Evolutionary conservation across 2,888 invertebrate genomes (phyloP), one percentile per base, ranked within the genome.

Genomic region (Melikaiella ostensackeni): DNA sequence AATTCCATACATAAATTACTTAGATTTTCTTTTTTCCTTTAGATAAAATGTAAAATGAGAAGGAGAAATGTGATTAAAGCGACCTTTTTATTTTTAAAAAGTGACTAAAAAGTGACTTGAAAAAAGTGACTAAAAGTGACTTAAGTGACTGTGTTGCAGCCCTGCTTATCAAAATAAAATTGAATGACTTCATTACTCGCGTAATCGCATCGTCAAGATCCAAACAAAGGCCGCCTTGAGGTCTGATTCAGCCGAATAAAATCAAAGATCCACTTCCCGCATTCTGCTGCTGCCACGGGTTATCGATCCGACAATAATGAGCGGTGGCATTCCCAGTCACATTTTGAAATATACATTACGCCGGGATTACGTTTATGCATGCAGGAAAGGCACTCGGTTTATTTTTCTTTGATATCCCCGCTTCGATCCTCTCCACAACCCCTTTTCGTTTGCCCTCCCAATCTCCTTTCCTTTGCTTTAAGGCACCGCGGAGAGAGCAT

Each of bases 401-500:
- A 89, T 91, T 91, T 91, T 91, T 90, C 91, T 91, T 91, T 91
- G 91, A 91, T 91, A 91, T 84, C 80, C 81, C 81, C 78, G 66
- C 64, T 78, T 75, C 78, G 66, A 75, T 64, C 76, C 76, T 74
- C 62, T 62, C 75, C 79, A 76, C 57, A 81, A 82, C 83, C 80
- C 82, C 78, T 79, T 81, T 66, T 74, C 63, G 50, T 59, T 73
- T 42, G 19, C 63, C 50, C 57, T 64, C 55, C 74, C 62, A 21
- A 33, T 24, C 76, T 70, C n/a, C 66, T 70, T 70, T 70, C 27
- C 66, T 70, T 70, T 76, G 77, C 80, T 79, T 80, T 77, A 79
- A 82, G 84, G 78, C 77, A 83, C 80, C 83, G 84, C 84, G 84
- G 85, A 81, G 84, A 84, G 83, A 85, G 84, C 85, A 82, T 84